phyloP scores from a whole-genome alignment of 2,888 invertebrate genomes.

The Stramonita haemastoma region DNA sequence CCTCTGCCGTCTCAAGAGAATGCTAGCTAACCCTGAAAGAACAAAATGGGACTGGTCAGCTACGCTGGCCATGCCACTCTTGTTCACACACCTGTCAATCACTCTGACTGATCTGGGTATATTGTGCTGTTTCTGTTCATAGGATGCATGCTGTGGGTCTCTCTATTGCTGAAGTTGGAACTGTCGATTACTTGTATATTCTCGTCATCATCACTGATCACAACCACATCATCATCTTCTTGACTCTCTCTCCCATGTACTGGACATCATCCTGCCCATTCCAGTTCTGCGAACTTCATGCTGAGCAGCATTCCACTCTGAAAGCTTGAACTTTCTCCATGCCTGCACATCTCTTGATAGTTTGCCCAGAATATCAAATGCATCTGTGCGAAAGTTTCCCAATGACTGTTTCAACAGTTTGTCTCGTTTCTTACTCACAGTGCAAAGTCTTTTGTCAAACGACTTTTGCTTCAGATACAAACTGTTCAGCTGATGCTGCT shows the following conservation, averaged over 20 bases:
- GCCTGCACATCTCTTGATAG: not conserved
- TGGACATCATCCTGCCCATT: not conserved
- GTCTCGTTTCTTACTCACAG: not conserved
- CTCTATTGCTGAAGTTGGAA: not conserved
- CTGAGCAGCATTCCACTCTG: not conserved
- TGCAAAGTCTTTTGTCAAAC: not conserved
- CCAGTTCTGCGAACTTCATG: not conserved
- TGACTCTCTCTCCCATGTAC: not conserved
- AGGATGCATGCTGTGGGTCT: not conserved
- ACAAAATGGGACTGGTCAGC: not conserved
- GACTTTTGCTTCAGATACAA: too few species aligned
- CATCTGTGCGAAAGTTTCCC: not conserved
- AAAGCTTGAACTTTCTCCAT: not conserved
- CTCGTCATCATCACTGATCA: slow-evolving; percentile 5
- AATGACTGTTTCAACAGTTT: not conserved
- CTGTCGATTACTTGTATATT: not conserved
- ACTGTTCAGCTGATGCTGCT: not conserved
- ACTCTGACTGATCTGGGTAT: not conserved
- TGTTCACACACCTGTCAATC: not conserved
- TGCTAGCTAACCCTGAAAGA: not conserved
- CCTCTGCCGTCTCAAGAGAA: not conserved
- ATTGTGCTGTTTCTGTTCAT: not conserved
- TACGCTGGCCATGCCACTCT: not conserved
- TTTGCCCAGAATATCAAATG: not conserved
- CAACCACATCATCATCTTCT: not conserved